Conservation (phyloP, 1,140 invertebrate species). For the Drosophila pandora region DNA sequence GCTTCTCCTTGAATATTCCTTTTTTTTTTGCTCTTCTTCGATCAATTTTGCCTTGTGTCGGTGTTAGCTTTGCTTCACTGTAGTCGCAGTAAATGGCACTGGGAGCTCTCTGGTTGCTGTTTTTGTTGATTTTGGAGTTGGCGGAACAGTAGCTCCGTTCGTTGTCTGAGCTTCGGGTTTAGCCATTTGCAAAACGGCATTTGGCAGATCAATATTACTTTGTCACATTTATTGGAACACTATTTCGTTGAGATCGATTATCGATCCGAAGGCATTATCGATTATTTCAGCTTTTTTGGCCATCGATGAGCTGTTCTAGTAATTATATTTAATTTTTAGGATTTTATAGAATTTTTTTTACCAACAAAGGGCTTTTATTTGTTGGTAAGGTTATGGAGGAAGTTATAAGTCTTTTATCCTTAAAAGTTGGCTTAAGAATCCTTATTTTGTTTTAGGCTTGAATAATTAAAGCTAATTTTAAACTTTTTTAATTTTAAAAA, state of each 20-base stretch:
- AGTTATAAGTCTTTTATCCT: no score
- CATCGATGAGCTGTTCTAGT: not conserved
- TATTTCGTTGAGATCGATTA: not conserved
- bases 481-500: no score
- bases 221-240: conserved; percentile 1
- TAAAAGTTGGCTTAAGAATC: no score
- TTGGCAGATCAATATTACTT: conserved; percentile 14
- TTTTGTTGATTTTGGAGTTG: not conserved
- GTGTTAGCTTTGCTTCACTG: conserved; percentile 58
- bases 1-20: conserved; percentile 3
- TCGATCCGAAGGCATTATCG: not conserved
- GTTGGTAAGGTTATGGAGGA: no score
- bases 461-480: no score
- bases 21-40: not conserved
- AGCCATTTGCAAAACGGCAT: conserved; percentile 55
- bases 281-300: conserved; percentile 12
- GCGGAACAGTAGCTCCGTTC: conserved; percentile 28
- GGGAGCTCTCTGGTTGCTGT: conserved; percentile 13
- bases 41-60: not conserved
- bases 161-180: conserved; percentile 32
- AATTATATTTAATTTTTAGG: no score
- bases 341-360: no score
- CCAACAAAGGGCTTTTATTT: no score
- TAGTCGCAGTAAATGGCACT: conserved; percentile 10
- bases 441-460: no score